Percentiles rank a stretch among this genome's conserved stretches.
These are phyloP conservation scores for Aproaerema taeniolella DNA, from an alignment of 2,888 invertebrate species.

Conservation along the genomic window DNA sequence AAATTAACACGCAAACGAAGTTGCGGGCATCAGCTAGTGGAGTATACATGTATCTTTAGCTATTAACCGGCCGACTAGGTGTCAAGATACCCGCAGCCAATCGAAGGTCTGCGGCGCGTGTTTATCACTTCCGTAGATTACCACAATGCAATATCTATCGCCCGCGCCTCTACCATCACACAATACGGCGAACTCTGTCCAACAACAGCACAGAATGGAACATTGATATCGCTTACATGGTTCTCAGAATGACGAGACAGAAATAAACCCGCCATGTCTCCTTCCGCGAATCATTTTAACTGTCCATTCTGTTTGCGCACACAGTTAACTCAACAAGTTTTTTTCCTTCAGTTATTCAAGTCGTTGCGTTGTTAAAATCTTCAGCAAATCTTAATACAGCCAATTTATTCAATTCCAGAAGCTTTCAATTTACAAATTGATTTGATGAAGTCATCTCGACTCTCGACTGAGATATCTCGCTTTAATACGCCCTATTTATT, in stretches of 20 bases:
- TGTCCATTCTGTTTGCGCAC: neutral
- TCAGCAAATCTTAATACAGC: neutral
- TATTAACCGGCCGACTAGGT: too few species aligned
- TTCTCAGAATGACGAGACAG: conserved; percentile 12
- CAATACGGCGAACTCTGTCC: conserved; percentile 32
- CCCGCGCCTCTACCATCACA: conserved; percentile 29
- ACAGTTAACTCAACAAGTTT: neutral
- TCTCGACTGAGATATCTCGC: neutral
- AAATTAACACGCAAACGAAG: too few species aligned
- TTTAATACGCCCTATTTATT: neutral
- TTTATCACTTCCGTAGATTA: conserved; percentile 48
- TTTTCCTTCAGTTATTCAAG: too few species aligned
- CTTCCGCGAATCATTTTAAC: conserved; percentile 2
- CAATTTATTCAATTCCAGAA: neutral
- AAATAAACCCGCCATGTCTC: conserved; percentile 9
- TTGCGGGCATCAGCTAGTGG: too few species aligned
- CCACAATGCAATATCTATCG: conserved; percentile 24
- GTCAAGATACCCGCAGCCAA: conserved; percentile 7
- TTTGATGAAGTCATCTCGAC: neutral
- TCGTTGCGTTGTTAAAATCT: neutral
- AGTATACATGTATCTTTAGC: too few species aligned
- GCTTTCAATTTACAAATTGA: neutral
- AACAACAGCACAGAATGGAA: too few species aligned
- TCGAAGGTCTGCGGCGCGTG: conserved; percentile 5
- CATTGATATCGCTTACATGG: conserved; percentile 17